Base-by-base conservation (phyloP, 2,113 vertebrate species). In the Ascaphus truei region DNA sequence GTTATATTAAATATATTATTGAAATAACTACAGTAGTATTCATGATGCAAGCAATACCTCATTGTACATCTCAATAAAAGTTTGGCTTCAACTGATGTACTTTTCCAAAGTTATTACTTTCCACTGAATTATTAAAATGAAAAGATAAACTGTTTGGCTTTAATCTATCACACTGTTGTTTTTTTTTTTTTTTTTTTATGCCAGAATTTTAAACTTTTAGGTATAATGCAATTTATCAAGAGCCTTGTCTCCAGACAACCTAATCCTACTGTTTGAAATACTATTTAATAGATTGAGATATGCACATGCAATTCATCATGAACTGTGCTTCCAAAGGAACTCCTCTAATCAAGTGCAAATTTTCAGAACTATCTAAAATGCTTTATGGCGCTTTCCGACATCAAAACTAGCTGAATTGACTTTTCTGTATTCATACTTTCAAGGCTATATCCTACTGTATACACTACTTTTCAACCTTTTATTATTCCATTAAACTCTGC, bases 101-200 rank as follows among this genome's bases (percentile, higher is more conserved):
- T 61, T 52, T 41, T 61, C 45, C 5, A 23, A 71, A 66, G 16
- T 22, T 56, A 66, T 66, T 66, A 66, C 63, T 56, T 51, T 66
- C 26, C 23, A 1, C 56, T 71, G 57, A 61, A 61, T 61, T 71
- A 71, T 61, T 71, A 60, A 61, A 60, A 71, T 71, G 33, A 45
- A 68, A 71, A 71, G 57, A 71, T 71, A 71, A 61, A 61, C 45
- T 34, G 45, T 71, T 71, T 71, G 47, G 67, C 67, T 71, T 68
- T 71, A 61, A 71, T 71, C 57, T 47, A 71, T 71, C 67, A 71
- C 45, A 59, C 45, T 15, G 45, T 45, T 71, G 47, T 71, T 61
- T 71, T 68, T 68, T 59, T 68, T 68, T 71, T 61, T 71, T 68
- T 68, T 59, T 68, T 68, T 68, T 60, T 68, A 60, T 59, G 37